A percentile compares a stretch with the other conserved stretches of the same genome.
Conservation (phyloP, 2,113 vertebrate species). For the Protobothrops mucrosquamatus region DNA sequence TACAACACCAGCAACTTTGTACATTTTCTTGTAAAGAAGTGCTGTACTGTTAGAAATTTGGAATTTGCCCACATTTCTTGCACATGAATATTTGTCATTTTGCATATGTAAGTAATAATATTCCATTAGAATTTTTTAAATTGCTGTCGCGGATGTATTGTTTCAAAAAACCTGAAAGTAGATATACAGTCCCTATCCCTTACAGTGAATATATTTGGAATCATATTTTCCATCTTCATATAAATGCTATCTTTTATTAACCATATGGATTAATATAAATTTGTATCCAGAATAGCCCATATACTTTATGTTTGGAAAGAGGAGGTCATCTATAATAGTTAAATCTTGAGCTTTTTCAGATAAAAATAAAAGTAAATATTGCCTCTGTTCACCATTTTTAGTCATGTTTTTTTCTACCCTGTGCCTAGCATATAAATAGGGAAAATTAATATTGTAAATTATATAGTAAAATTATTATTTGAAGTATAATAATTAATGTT, state of each 20-base stretch:
- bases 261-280: not conserved
- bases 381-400: not conserved
- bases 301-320: not conserved
- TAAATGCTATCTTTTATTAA: not conserved
- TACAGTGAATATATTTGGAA: not conserved
- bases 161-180: not conserved
- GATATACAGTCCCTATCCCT: no score
- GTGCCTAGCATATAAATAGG: not conserved
- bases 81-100: not conserved
- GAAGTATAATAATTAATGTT: conserved; percentile 20
- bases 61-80: not conserved
- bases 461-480: not conserved
- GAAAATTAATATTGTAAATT: not conserved
- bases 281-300: not conserved
- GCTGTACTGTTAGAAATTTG: not conserved
- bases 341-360: not conserved
- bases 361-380: not conserved
- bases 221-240: not conserved
- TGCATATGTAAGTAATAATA: not conserved
- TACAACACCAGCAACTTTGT: not conserved
- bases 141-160: not conserved
- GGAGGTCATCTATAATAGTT: not conserved
- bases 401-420: not conserved
- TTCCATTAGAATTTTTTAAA: not conserved
- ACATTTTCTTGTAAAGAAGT: not conserved